Percentiles rank a stretch among this genome's conserved stretches.
Evolutionary conservation across 2,888 invertebrate genomes (phyloP).

Genomic region (Theretra japonica): DNA sequence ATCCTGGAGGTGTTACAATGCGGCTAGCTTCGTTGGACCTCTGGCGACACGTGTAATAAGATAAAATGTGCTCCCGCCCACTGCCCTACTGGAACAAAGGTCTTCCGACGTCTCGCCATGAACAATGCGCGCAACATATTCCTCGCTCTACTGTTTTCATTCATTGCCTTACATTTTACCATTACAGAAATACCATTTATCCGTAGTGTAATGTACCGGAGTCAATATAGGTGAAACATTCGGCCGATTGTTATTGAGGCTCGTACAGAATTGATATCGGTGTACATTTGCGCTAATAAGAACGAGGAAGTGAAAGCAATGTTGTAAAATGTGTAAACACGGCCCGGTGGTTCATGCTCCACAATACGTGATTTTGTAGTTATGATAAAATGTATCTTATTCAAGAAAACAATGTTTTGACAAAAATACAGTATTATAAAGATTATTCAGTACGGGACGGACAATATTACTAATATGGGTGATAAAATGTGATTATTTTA

Average conservation of each 20-base stretch:
- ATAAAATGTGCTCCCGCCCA: conserved; percentile 67
- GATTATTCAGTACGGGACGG: too few species aligned
- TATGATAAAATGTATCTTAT: not conserved
- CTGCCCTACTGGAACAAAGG: conserved; percentile 74
- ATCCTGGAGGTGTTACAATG: conserved; percentile 69
- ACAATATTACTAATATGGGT: too few species aligned
- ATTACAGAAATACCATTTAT: conserved; percentile 20
- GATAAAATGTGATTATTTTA: too few species aligned
- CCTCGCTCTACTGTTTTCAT: conserved; percentile 29
- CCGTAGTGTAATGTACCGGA: conserved; percentile 7
- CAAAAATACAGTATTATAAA: not conserved
- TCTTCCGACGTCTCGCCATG: conserved; percentile 63
- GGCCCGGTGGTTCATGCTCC: not conserved
- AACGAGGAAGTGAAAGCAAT: conserved; percentile 1
- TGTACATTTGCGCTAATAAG: conserved; percentile 9
- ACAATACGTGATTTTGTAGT: not conserved
- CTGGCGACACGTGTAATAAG: conserved; percentile 76
- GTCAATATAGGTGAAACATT: conserved; percentile 18
- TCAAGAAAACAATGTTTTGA: not conserved
- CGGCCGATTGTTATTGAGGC: not conserved
- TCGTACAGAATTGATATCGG: not conserved
- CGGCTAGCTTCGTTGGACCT: conserved; percentile 69
- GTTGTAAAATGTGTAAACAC: not conserved
- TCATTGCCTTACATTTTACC: conserved; percentile 18
- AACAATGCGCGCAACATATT: conserved; percentile 65